Evolutionary conservation across 2,797 vertebrate genomes (phyloP), one percentile per base, ranked within the genome.

Genomic region (Lagorchestes hirsutus): DNA sequence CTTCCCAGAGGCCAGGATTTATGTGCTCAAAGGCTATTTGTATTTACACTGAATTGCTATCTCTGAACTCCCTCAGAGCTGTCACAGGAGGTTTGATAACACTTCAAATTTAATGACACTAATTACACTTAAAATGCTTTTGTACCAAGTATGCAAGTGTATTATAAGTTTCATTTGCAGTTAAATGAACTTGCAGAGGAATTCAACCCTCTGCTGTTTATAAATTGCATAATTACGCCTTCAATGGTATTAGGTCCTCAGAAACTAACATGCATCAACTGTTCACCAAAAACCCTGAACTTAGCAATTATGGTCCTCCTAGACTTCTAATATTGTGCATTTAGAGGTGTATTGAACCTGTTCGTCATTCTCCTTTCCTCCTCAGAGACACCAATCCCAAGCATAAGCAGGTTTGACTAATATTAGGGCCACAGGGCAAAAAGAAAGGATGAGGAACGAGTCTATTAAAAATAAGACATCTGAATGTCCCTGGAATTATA

Each of bases 61-160:
- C 58, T 97, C 95, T 11, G 91, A 52, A 94, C 56, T 97, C 95
- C n/a, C 94, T 95, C 96, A 94, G 74, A 95, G 92, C 67, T 97
- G 59, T 97, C 97, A 95, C 90, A 96, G 12, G 93, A 74, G 93
- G 55, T 97, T 98, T 97, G 96, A 40, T 92, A 97, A 96, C 91
- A 95, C 87, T 97, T 98, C 95, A 97, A 92, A 95, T 97, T 96
- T 97, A 98, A 97, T 96, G 82, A 96, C 12, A 59, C 58, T 97
- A 98, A 98, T 97, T 98, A 94, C 0, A 97, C 93, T 87, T 95
- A 96, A 98, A 98, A 98, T 96, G 62, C 91, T 95, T 97, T 95
- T 98, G 92, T 97, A 97, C 97, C 93, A 98, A 97, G 95, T 96
- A 97, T 34, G 55, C 55, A 97, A 92, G 74, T 95, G 90, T 98